Base-by-base conservation (phyloP, 2,113 vertebrate genomes). In the Tilapia sparmanii region DNA sequence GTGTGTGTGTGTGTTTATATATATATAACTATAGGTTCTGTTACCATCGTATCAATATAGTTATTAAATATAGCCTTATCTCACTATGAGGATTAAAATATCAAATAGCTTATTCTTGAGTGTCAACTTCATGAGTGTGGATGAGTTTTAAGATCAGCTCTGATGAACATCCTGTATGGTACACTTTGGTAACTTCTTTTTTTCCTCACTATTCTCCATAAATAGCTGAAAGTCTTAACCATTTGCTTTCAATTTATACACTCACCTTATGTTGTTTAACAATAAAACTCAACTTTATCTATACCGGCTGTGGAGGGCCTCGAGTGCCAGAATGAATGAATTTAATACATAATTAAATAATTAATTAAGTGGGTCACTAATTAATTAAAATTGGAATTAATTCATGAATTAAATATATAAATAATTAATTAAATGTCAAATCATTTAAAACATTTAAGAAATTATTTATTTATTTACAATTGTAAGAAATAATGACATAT, bases 221-320 rank as follows among this genome's bases (percentile, higher is more conserved):
- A 42, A 42, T 71, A 42, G 38, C 31, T 38, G 4, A 4, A 15
- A 71, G 38, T 42, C n/a, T 61, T 16, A 10, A 7, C 16, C 15
- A 4, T 45, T 73, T 45, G 8, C 22, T 45, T 73, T 29, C 26
- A 18, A 73, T 73, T 18, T 29, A 26, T 29, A 45, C 13, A 18
- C 8, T 26, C 8, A 73, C 8, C 68, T 45, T 73, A 26, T 18
- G 68, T 73, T 45, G 0, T 73, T 73, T 71, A 71, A 71, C n/a
- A 19, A 42, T 45, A 26, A 16, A 45, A 33, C 59, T 73, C 22
- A 73, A 24, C 38, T 18, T 5, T 13, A 16, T 73, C 68, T 26
- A 24, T 45, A 18, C 59, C 2, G 1, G 0, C 10, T 11, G 0
- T 63, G 59, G 3, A 63, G 59, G 31, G 31, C 59, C 59, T 63